Conservation (phyloP, 2,113 vertebrate species). For the Bungarus multicinctus region DNA sequence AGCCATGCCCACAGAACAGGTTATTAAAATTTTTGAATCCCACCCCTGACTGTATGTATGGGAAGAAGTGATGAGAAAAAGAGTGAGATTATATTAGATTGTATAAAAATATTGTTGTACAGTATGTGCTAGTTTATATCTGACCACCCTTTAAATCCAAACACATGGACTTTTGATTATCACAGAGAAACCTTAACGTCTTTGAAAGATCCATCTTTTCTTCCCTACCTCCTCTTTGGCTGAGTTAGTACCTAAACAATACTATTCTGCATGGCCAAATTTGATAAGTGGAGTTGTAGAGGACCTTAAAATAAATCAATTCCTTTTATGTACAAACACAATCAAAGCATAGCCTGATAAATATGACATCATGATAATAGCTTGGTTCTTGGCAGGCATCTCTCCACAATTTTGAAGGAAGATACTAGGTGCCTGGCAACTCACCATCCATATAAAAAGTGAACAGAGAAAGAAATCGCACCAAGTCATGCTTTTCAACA, state of each 20-base stretch:
- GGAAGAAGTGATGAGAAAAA: background rate
- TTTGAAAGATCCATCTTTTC: background rate
- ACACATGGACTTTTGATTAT: background rate
- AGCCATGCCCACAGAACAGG: too few relatives aligned
- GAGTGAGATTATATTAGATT: background rate
- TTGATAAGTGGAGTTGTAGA: slow-evolving; percentile 25
- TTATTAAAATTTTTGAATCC: too few relatives aligned
- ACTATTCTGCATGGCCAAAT: background rate
- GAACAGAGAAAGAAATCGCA: slow-evolving; percentile 28
- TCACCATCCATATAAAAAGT: slow-evolving; percentile 24
- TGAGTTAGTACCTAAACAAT: background rate
- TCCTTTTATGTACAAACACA: slow-evolving; percentile 39
- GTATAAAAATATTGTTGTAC: background rate
- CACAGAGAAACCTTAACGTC: background rate
- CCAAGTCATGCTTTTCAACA: slow-evolving; percentile 24
- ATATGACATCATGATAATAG: slow-evolving; percentile 34
- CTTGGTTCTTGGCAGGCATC: slow-evolving; percentile 43
- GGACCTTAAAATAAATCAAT: slow-evolving; percentile 52
- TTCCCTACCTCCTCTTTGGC: background rate
- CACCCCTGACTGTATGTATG: background rate
- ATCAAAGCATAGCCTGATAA: slow-evolving; percentile 23
- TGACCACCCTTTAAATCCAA: background rate
- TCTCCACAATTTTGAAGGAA: slow-evolving; percentile 48
- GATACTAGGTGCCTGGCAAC: slow-evolving; percentile 46
- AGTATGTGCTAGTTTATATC: background rate